A percentile compares a stretch with the other conserved stretches of the same genome.
phyloP scores from a whole-genome alignment of 2,888 invertebrate genomes.

The Phlogophora meticulosa region DNA sequence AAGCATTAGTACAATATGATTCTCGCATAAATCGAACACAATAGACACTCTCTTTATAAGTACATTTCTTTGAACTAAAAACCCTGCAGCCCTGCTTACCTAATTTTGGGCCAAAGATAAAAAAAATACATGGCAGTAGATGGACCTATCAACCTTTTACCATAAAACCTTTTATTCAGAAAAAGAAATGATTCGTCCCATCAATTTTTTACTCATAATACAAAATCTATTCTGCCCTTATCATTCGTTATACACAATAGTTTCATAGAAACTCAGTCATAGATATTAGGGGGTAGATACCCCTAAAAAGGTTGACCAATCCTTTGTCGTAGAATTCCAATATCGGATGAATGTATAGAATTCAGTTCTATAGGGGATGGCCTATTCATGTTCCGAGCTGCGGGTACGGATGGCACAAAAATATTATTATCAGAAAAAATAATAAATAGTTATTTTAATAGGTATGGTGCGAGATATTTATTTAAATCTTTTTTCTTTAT shows the following conservation, averaged over 20 bases:
- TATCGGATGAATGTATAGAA: conserved; percentile 84
- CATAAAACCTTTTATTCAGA: conserved; percentile 55
- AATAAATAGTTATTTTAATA: neutral
- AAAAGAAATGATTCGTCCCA: conserved; percentile 64
- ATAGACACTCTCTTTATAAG: neutral
- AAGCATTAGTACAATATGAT: neutral
- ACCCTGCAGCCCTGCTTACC: neutral
- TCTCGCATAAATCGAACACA: neutral
- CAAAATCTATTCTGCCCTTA: conserved; percentile 60
- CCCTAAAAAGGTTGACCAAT: conserved; percentile 85
- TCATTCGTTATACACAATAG: conserved; percentile 68
- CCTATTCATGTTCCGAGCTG: conserved; percentile 77
- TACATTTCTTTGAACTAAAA: neutral
- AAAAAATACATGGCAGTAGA: conserved; percentile 14
- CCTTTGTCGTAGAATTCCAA: conserved; percentile 87
- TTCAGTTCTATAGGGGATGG: conserved; percentile 74
- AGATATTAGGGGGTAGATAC: conserved; percentile 67
- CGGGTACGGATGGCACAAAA: conserved; percentile 49
- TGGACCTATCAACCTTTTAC: conserved; percentile 29
- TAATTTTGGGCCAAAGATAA: neutral
- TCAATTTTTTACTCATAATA: conserved; percentile 64
- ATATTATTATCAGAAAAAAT: conserved; percentile 6
- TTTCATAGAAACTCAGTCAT: conserved; percentile 68
- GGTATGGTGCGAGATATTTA: neutral
- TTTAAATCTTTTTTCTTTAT: neutral